These are phyloP conservation scores for Agelastica alni DNA, from an alignment of 2,888 invertebrate genomes.

Conservation along the genomic window DNA sequence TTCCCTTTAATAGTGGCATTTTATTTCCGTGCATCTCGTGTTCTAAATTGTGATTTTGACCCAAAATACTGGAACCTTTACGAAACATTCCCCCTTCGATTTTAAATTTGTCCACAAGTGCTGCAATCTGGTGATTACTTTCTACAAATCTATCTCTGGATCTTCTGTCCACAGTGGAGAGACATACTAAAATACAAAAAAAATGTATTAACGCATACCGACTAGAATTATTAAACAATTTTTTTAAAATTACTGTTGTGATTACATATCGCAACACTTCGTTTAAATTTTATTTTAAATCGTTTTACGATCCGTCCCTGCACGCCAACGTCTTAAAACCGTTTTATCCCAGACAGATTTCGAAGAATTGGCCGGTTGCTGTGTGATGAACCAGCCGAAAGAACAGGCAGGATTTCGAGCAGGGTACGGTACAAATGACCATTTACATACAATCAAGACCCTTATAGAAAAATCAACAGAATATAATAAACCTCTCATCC, in stretches of 20 bases:
- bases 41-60: constrained; percentile 59
- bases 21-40: constrained; percentile 62
- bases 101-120: constrained; percentile 89
- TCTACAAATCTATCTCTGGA: constrained; percentile 91
- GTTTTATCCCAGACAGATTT: too few species aligned
- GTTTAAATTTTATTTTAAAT: too few species aligned
- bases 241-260: not conserved
- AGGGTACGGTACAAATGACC: too few species aligned
- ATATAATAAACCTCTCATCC: too few species aligned
- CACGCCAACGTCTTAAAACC: too few species aligned
- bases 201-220: not conserved
- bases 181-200: constrained; percentile 63
- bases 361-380: too few species aligned
- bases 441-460: too few species aligned
- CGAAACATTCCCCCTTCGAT: constrained; percentile 79
- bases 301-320: too few species aligned
- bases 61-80: constrained; percentile 63
- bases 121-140: constrained; percentile 91
- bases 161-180: constrained; percentile 76
- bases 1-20: constrained; percentile 75
- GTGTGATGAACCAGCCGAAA: too few species aligned
- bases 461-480: too few species aligned
- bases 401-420: too few species aligned
- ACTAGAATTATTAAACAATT: not conserved
- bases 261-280: too few species aligned